phyloP scores from a whole-genome alignment of 2,797 vertebrate genomes.

The Gila robusta region DNA sequence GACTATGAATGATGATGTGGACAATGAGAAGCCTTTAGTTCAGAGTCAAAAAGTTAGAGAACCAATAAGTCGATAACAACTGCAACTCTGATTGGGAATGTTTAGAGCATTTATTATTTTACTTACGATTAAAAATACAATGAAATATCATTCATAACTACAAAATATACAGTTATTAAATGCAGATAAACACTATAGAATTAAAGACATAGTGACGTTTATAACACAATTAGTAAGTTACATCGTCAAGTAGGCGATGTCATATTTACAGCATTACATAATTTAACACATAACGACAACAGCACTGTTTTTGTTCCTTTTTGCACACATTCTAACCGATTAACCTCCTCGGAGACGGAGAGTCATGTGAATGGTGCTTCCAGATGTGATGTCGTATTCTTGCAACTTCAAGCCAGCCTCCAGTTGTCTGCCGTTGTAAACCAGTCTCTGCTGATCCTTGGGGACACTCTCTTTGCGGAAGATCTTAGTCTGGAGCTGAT shows the following conservation, averaged over 20 bases:
- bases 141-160: background rate
- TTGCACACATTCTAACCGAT: background rate
- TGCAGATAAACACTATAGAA: background rate
- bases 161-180: background rate
- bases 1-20: too few species aligned
- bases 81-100: background rate
- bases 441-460: slow-evolving; percentile 74
- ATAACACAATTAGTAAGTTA: background rate
- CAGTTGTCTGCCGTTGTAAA: slow-evolving; percentile 65
- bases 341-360: slow-evolving; percentile 74
- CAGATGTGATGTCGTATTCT: slow-evolving; percentile 64
- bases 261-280: background rate
- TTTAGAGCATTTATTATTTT: background rate
- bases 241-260: background rate
- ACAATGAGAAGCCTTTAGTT: too few species aligned
- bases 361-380: slow-evolving; percentile 69
- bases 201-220: background rate
- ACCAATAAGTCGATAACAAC: background rate
- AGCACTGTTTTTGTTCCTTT: background rate
- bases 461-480: slow-evolving; percentile 57
- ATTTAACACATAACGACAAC: background rate
- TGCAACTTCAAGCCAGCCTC: slow-evolving; percentile 31
- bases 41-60: too few species aligned
- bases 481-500: slow-evolving; percentile 66
- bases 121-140: background rate